Evolutionary conservation across 1,140 invertebrate species (phyloP), one percentile per base, ranked within the genome.

Genomic region (Drosophila elegans): DNA sequence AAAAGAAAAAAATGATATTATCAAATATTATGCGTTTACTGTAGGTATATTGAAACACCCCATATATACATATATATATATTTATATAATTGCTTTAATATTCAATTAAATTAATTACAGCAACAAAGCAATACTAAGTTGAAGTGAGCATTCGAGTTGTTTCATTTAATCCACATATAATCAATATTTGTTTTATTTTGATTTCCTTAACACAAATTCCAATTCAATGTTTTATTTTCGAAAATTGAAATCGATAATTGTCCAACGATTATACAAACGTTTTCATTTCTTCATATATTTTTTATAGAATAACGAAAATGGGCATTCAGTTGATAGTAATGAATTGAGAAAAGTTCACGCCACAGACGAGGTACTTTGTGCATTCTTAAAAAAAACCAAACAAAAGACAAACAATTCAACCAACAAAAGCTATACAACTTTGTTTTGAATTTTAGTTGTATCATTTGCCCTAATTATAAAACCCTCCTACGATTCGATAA

Each of bases 331-430:
- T 92, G 91, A 92, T 80, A 92, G 74, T 91, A 92, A 81, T 89
- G 92, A 92, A 89, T 92, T 92, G 83, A 91, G 90, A 92, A 92
- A 92, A 88, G 88, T 92, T 92, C 92, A 92, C 85, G 91, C 92
- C 82, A 92, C 92, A 92, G 91, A 92, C 91, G 92, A 92, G 92
- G 92, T 92, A 92, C 91, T 92, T 92, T 92, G 91, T 91, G 90
- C 89, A 92, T 90, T 90, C 85, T 74, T 76, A 68, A 80, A 75
- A 74, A 67, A 78, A 75, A 62, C 71, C 63, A 61, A 82, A 61
- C 42, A 54, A 77, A 73, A 67, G 64, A 56, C 53, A 66, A 69
- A 54, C 71, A 64, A 66, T 32, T 64, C 64, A 74, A 80, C 67
- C 76, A 82, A 53, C 68, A 54, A 72, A 86, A 74, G 59, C 62